Evolutionary conservation across 2,888 invertebrate genomes (phyloP), one percentile per base, ranked within the genome.

Genomic region (Serrognathus titanus): DNA sequence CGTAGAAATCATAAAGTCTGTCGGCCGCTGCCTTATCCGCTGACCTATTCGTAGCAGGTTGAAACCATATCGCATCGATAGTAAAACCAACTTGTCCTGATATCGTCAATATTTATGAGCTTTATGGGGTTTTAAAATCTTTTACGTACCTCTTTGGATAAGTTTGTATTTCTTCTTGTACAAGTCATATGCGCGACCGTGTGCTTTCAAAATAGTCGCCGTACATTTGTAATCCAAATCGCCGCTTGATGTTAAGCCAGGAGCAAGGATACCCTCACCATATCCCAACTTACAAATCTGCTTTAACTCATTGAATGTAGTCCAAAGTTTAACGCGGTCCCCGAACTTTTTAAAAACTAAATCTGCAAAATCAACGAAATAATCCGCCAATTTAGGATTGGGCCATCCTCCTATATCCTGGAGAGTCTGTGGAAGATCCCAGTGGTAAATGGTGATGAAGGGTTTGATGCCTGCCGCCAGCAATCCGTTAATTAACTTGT

Each of bases 191-290:
- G 81, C 85, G 51, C 79, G 80, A 1, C 85, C 86, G 71, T 90
- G 89, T 0, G 86, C 84, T 57, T 84, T 74, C 16, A 90, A 71
- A 52, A 85, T 74, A 66, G 85, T 84, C 68, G 88, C 86, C 1
- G 79, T 78, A 58, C 85, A 87, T 49, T 82, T 70, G 71, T 89
- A 89, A 49, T 83, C 83, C 0, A 80, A 83, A 12, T 81, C 67
- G 5, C 84, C 84, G 43, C 79, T 67, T 2, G 78, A 75, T 12
- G 66, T 64, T 37, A 81, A 59, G 2, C 66, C 70, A 3, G 78
- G 78, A 10, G 77, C 77, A 20, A 57, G 51, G 0, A 20, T 46
- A 67, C 55, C 72, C 54, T 13, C 53, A 3, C 70, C 73, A 54
- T 73, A 76, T 1, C 72, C 73, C 4, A 61, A 60, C 12, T 66